Evolutionary conservation across 2,888 invertebrate genomes (phyloP), one percentile per base, ranked within the genome.

Genomic region (Tenthredo livida): DNA sequence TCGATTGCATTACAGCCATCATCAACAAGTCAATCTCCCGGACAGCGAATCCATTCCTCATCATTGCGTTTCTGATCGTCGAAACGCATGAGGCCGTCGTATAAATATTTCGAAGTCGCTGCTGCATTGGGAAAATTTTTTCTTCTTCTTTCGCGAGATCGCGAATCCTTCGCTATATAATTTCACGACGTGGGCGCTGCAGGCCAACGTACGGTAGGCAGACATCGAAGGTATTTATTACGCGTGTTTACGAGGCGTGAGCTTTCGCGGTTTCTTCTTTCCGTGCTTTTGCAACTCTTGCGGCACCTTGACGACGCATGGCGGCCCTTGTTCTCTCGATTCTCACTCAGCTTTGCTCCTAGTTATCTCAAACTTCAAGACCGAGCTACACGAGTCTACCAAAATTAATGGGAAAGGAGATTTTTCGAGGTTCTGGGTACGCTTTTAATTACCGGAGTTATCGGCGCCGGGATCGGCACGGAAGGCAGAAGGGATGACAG

Each of bases 191-290:
- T 90, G 88, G 90, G 90, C 90, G 90, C 89, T 85, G 85, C 37
- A 37, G 37, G 82, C 86, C 86, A 88, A 88, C 54, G 54, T n/a
- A 54, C 88, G 87, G 87, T 88, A 87, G 88, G 87, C 65, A 61
- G 61, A 65, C 87, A 88, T 88, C 88, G 88, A 65, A 85, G 86
- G 87, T 88, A 90, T 90, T 90, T 89, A 89, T 88, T 88, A 88
- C 75, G 84, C 88, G 88, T 90, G 89, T 91, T 90, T 89, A 90
- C 88, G 89, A 89, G 87, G 87, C 88, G 87, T 89, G 86, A 84
- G 80, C 47, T 77, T 77, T 84, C 50, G 85, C 70, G 84, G 65
- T 61, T 85, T 70, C 85, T 85, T 84, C 85, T 61, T 61, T 84
- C 84, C 80, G 85, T 85, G 85, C 2, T 73, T 86, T 87, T 85